Conservation (phyloP, 2,888 invertebrate genomes). For the Amblyteles armatorius region DNA sequence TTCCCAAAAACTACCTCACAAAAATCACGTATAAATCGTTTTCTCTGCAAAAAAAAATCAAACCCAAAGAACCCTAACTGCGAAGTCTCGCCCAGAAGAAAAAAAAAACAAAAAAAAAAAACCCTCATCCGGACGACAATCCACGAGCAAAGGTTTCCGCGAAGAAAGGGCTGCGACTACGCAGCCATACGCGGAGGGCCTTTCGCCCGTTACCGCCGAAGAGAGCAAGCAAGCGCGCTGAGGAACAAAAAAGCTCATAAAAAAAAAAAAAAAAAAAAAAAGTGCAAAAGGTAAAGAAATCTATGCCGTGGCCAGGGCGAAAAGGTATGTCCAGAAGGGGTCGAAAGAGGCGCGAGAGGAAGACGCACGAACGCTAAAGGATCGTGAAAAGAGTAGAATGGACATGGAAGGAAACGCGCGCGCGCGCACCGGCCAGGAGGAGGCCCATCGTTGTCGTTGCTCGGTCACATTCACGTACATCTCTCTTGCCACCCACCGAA, state of each 20-base stretch:
- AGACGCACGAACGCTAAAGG: conserved; percentile 57
- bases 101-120: neutral
- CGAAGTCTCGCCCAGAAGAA: neutral
- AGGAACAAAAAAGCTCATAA: neutral
- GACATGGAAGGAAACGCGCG: conserved; percentile 40
- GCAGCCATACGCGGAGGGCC: neutral
- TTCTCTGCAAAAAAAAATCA: too few species aligned
- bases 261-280: conserved; percentile 5
- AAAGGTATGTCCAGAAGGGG: conserved; percentile 37
- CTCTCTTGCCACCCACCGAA: conserved; percentile 9
- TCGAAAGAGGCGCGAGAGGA: neutral
- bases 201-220: conserved; percentile 15
- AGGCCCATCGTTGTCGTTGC: conserved; percentile 75
- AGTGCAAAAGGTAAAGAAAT: conserved; percentile 15
- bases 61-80: neutral
- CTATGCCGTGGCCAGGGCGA: neutral
- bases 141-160: conserved; percentile 20
- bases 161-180: conserved; percentile 31
- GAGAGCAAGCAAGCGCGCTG: conserved; percentile 24
- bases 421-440: conserved; percentile 77
- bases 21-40: too few species aligned
- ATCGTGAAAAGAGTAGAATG: conserved; percentile 61
- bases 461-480: conserved; percentile 82
- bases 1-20: too few species aligned
- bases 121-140: neutral